Base-by-base conservation (phyloP, 2,797 vertebrate species). In the Coranthus polyacanthus region DNA sequence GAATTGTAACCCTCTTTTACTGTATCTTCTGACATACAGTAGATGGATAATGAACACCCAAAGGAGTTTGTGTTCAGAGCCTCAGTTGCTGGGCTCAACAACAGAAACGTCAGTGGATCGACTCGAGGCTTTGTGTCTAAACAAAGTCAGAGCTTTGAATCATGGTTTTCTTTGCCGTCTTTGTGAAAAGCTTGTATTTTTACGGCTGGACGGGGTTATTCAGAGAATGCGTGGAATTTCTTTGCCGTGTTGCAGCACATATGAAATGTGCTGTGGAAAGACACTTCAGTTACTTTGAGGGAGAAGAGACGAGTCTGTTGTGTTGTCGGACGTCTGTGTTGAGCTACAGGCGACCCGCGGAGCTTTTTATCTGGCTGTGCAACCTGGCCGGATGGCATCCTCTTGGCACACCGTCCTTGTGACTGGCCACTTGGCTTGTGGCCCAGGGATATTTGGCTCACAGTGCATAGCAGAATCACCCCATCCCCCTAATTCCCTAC, bases 331-430 rank as follows among this genome's bases (percentile, higher is more conserved):
- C 68, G 55, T 80, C 63, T 73, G 68, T 66, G 63, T 55, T 22
- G 77, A 79, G 83, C 64, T 62, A 63, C 52, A 34, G 83, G 76
- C 74, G 9, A 80, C 70, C 76, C 67, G 36, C 55, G 13, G 78
- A 88, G 85, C 83, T 84, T 85, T 88, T 89, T 90, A 88, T 90
- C 85, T 88, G 80, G 79, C 83, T 34, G 56, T 71, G 77, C 89
- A 90, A 89, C 86, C 88, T 88, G 86, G 80, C 85, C 81, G 77
- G 83, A 84, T 84, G 85, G 81, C 83, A 72, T 85, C 78, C 84
- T 76, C 79, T 84, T 88, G 88, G 89, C 88, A 78, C 42, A 32
- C 47, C 72, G 18, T 72, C 58, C 74, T 63, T 67, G 75, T 73
- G 79, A 79, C 84, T 74, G 84, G 75, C 87, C 83, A 70, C 83